phyloP scores from a whole-genome alignment of 2,797 vertebrate genomes.

The Lindbergichthys nudifrons region DNA sequence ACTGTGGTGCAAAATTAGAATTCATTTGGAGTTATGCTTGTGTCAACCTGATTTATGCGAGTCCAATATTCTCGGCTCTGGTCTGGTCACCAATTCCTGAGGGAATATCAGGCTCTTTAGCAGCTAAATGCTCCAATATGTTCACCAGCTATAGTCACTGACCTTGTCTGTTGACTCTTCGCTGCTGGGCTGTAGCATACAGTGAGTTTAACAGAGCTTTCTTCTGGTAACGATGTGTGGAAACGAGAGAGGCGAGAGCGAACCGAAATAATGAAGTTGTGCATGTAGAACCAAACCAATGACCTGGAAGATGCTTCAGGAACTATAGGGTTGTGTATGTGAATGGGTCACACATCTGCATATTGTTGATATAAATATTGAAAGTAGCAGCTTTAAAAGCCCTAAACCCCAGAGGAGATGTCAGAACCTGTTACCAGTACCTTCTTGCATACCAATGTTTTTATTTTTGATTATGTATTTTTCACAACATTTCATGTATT shows the following conservation, averaged over 20 bases:
- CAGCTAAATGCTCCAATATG: slow-evolving; percentile 10
- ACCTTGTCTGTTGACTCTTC: background rate
- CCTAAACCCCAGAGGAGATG: no score
- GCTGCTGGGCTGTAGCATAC: background rate
- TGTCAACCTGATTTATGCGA: slow-evolving; percentile 33
- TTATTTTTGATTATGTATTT: background rate
- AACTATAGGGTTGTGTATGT: background rate
- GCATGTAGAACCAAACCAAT: background rate
- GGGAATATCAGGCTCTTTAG: slow-evolving; percentile 21
- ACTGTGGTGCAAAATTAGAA: background rate
- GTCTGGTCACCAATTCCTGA: slow-evolving; percentile 8
- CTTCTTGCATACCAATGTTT: background rate
- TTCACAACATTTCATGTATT: background rate
- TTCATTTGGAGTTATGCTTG: slow-evolving; percentile 3
- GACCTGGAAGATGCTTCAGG: background rate
- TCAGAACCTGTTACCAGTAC: background rate
- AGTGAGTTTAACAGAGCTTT: background rate
- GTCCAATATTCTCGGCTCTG: slow-evolving; percentile 19
- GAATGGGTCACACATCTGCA: background rate
- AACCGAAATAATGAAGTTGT: background rate
- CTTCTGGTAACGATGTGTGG: background rate
- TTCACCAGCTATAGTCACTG: background rate
- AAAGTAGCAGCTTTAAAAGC: background rate
- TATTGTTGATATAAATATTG: background rate
- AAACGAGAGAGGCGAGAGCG: background rate